These are phyloP conservation scores for Holothuria scabra DNA, from an alignment of 53 echinoderm and acorn worm species.

Conservation along the genomic window DNA sequence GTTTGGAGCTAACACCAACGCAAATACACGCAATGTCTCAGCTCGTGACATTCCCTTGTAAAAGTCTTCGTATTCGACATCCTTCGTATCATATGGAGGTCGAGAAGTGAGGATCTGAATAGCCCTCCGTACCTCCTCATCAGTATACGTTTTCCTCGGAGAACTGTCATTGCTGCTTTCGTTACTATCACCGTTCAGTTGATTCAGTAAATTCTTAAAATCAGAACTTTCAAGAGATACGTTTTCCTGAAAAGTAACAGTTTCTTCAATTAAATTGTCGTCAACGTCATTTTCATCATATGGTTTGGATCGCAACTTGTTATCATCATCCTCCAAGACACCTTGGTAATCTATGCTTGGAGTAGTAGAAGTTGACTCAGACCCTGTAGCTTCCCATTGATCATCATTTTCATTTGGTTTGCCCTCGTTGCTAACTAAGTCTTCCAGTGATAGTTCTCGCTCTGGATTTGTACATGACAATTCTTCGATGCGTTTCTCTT, in stretches of 20 bases:
- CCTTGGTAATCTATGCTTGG: too few relatives aligned
- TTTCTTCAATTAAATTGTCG: background rate
- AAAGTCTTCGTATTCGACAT: background rate
- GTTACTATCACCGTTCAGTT: background rate
- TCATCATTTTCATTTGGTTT: background rate
- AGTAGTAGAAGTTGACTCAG: too few relatives aligned
- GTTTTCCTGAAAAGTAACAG: background rate
- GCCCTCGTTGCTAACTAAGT: background rate
- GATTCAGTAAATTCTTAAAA: conserved; percentile 8
- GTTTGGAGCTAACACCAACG: conserved; percentile 15
- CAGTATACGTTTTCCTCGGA: background rate
- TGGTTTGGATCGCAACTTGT: too few relatives aligned
- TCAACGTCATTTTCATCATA: too few relatives aligned
- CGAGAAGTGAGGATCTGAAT: conserved; percentile 33
- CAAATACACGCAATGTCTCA: conserved; percentile 18
- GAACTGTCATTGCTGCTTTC: background rate
- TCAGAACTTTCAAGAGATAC: background rate
- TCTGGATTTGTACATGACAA: too few relatives aligned
- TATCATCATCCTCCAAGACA: too few relatives aligned
- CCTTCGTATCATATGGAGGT: conserved; percentile 12
- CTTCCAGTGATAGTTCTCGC: background rate
- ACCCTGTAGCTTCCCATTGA: too few relatives aligned
- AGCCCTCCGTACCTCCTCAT: conserved; percentile 24
- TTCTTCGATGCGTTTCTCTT: conserved; percentile 5
- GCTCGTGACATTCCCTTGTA: background rate